Conservation (phyloP, 2,797 vertebrate genomes). For the Argentina silus region DNA sequence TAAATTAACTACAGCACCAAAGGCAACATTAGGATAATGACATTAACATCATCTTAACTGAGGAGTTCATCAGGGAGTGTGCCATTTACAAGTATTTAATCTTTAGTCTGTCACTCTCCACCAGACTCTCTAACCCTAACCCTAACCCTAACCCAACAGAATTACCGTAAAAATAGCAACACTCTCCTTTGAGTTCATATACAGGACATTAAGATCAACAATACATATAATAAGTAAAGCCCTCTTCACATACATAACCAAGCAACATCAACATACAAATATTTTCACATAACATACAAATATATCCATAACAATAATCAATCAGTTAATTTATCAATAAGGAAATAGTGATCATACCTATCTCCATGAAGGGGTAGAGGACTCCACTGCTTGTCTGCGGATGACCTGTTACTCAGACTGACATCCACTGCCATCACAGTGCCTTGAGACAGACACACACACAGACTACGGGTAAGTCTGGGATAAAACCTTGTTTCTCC, state of each 20-base stretch:
- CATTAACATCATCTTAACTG: neutral
- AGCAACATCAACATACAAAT: neutral
- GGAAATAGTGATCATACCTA: slow-evolving; percentile 76
- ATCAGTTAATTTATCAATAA: neutral
- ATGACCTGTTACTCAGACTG: slow-evolving; percentile 55
- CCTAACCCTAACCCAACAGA: no score
- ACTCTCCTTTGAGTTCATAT: neutral
- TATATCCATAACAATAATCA: neutral
- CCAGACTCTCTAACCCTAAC: no score
- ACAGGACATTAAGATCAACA: no score
- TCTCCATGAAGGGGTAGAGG: slow-evolving; percentile 77
- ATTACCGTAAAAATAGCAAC: slow-evolving; percentile 50
- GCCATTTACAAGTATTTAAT: slow-evolving; percentile 58
- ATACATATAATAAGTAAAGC: neutral
- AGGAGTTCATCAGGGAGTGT: slow-evolving; percentile 9
- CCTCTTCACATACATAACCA: neutral
- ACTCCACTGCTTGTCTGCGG: slow-evolving; percentile 71
- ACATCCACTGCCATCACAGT: slow-evolving; percentile 85
- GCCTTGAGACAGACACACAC: slow-evolving; percentile 65
- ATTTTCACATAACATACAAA: neutral
- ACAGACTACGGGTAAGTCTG: neutral
- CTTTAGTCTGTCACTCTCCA: slow-evolving; percentile 39
- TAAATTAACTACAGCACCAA: no score
- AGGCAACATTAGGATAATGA: no score
- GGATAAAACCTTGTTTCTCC: neutral